These are phyloP conservation scores for Caenorhabditis imperialis DNA, from an alignment of 2,888 invertebrate species.

Conservation along the genomic window DNA sequence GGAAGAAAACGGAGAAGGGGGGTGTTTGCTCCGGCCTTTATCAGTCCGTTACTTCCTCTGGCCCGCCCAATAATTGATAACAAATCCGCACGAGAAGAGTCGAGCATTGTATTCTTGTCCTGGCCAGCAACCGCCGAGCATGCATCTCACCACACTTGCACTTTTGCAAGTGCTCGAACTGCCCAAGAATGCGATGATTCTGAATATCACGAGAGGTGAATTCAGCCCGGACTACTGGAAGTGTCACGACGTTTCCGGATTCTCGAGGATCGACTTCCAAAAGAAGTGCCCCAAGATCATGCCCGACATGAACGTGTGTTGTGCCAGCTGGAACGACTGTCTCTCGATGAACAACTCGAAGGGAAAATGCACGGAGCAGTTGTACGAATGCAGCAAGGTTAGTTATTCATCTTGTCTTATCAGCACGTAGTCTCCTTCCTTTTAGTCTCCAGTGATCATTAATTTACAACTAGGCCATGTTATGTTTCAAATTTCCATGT, in stretches of 20 bases:
- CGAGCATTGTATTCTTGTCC: background rate
- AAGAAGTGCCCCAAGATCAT: conserved; percentile 7
- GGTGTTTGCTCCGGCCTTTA: conserved; percentile 29
- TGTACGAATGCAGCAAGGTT: conserved; percentile 5
- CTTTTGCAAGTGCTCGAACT: conserved; percentile 2
- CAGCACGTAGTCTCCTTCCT: background rate
- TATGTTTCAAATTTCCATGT: too few relatives aligned
- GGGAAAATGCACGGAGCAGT: background rate
- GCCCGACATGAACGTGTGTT: conserved; percentile 11
- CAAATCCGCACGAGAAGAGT: background rate
- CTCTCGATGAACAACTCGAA: background rate
- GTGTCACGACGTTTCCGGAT: background rate
- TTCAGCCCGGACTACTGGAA: background rate
- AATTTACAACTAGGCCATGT: too few relatives aligned
- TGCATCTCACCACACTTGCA: conserved; percentile 16
- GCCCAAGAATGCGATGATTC: background rate
- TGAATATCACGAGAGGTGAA: background rate
- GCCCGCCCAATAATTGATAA: conserved; percentile 19
- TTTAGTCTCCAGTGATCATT: too few relatives aligned
- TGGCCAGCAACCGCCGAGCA: background rate
- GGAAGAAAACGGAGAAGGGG: background rate
- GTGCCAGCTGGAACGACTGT: conserved; percentile 22
- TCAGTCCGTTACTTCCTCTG: conserved; percentile 19
- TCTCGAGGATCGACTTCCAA: background rate
- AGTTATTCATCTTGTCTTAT: background rate